Evolutionary conservation across 2,888 invertebrate genomes (phyloP), one percentile per base, ranked within the genome.

Genomic region (Oasisia sp.): DNA sequence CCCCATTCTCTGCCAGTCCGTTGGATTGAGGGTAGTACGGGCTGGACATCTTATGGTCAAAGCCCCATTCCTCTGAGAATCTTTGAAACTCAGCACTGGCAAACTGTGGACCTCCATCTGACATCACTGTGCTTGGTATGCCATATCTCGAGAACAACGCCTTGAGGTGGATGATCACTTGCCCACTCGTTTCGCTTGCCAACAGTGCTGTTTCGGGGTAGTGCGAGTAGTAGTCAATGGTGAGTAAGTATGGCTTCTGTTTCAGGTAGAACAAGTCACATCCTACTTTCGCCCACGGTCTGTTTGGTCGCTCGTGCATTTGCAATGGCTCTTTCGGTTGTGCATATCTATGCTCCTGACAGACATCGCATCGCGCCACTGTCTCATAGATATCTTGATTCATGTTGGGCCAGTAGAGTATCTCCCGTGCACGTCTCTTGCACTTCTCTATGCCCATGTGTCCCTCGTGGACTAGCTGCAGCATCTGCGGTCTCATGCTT

Each of bases 21-120:
- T 94, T 94, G 14, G 93, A 92, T 89, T 94, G 92, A 27, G 94
- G 93, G 90, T 93, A 94, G 19, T 91, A 44, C 1, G 94, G 94
- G 38, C 92, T 93, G 19, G 93, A 93, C 32, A 94, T 94, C 8
- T 92, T 32, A 91, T 94, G 94, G 7, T 91, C n/a, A 92, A 94
- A 93, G 45, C 93, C 92, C 93, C 93, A 94, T 27, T 93, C 91
- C 32, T 92, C 45, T 32, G 93, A 56, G 93, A 94, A 93, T 19
- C 92, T 44, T 32, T 11, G 5, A 92, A 94, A 94, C 90, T 93
- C 92, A 0, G 74, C 14, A 50, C 89, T 38, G 50, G 91, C 27
- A 92, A 92, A 93, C 38, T 94, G 92, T 32, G 93, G 93, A 44
- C 93, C 94, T 93, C 93, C 94, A 92, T 94, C 93, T n/a, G 92